Conservation (phyloP, 2,888 invertebrate species). For the Exocentrus adspersus region DNA sequence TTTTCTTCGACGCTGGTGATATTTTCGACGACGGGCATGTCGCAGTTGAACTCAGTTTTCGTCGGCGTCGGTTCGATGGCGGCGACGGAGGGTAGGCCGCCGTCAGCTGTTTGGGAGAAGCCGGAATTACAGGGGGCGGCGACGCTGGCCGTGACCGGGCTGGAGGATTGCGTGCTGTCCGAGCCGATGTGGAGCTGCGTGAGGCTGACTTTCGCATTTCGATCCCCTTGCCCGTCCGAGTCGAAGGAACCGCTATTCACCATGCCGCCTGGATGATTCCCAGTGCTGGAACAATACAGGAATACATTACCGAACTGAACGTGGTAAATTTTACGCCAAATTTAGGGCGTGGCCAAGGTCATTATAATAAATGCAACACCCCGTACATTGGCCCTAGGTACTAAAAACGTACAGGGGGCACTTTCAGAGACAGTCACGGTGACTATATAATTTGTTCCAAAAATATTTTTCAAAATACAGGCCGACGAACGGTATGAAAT, state of each 20-base stretch:
- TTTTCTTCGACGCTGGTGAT: constrained; percentile 37
- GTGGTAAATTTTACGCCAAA: no score
- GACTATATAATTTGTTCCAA: no score
- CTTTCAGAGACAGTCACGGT: no score
- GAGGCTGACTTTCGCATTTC: constrained; percentile 52
- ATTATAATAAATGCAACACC: no score
- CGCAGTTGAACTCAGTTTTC: constrained; percentile 50
- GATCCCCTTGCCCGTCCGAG: constrained; percentile 52
- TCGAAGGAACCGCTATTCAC: constrained; percentile 60
- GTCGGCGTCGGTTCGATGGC: constrained; percentile 52
- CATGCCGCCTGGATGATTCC: constrained; percentile 48
- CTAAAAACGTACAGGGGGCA: no score
- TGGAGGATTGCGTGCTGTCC: constrained; percentile 46
- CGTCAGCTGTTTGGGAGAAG: constrained; percentile 50
- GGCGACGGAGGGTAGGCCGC: constrained; percentile 44
- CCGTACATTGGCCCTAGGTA: no score
- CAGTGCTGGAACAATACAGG: constrained; percentile 17
- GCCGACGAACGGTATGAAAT: no score
- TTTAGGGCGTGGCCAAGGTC: no score
- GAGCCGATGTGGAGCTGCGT: constrained; percentile 49
- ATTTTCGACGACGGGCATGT: constrained; percentile 31
- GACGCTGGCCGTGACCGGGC: constrained; percentile 48
- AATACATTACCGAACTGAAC: no score
- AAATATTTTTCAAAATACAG: no score
- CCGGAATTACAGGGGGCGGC: constrained; percentile 49